phyloP scores from a whole-genome alignment of 2,797 vertebrate genomes.

The Melanogrammus aeglefinus region DNA sequence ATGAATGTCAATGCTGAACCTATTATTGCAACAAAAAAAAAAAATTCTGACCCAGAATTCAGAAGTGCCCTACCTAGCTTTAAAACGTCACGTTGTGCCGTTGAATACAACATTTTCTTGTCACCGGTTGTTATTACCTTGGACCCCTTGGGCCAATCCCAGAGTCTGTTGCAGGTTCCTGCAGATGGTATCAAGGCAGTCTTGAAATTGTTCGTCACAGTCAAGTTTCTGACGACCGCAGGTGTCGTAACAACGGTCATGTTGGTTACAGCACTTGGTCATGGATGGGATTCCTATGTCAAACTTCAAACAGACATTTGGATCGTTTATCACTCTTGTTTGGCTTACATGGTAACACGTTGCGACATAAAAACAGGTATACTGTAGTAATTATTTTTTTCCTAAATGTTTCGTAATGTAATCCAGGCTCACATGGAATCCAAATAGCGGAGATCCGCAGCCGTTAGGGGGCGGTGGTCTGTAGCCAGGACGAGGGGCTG shows the following conservation, averaged over 20 bases:
- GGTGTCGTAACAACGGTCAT: constrained; percentile 93
- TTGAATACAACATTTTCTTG: too few species aligned
- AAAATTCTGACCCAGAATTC: neutral
- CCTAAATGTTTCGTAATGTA: neutral
- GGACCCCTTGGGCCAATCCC: constrained; percentile 83
- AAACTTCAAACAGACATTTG: constrained; percentile 74
- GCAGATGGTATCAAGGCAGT: constrained; percentile 91
- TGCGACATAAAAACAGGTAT: neutral
- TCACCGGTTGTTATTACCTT: constrained; percentile 74
- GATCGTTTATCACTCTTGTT: neutral
- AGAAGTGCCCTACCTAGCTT: neutral
- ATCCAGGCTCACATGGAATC: constrained; percentile 78
- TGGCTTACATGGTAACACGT: neutral
- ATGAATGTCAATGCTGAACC: neutral
- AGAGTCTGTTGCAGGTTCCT: constrained; percentile 86
- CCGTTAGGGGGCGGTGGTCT: constrained; percentile 90
- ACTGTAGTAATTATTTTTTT: neutral
- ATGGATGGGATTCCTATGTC: constrained; percentile 94
- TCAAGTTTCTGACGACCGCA: constrained; percentile 87
- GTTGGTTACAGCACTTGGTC: constrained; percentile 95
- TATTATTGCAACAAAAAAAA: neutral
- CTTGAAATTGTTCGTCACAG: constrained; percentile 90
- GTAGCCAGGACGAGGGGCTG: constrained; percentile 80
- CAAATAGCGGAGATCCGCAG: constrained; percentile 95
- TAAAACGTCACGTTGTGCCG: neutral